These are phyloP conservation scores for Anoplolepis gracilipes DNA, from an alignment of 1,140 invertebrate species.

Conservation along the genomic window DNA sequence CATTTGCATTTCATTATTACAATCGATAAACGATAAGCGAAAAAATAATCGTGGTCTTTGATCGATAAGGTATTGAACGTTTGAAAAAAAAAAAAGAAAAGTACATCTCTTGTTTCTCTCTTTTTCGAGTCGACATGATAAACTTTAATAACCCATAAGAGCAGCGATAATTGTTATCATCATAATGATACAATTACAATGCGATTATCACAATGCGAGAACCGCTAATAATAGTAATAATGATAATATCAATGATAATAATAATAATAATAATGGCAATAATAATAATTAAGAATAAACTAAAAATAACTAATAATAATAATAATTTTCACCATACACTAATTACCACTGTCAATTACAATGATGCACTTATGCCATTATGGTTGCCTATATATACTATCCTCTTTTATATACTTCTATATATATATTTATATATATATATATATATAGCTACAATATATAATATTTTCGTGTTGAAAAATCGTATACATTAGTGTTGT, in stretches of 20 bases:
- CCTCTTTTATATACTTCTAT: slow-evolving; percentile 82
- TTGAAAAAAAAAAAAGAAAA: slow-evolving; percentile 51
- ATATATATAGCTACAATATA: slow-evolving; percentile 86
- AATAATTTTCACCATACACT: slow-evolving; percentile 65
- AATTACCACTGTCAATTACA: slow-evolving; percentile 82
- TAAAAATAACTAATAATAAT: slow-evolving; percentile 79
- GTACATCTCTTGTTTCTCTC: slow-evolving; percentile 65
- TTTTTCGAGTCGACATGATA: slow-evolving; percentile 69
- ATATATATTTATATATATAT: slow-evolving; percentile 55
- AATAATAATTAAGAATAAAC: slow-evolving; percentile 74
- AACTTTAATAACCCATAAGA: slow-evolving; percentile 79
- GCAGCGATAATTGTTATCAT: slow-evolving; percentile 60
- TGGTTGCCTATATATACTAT: slow-evolving; percentile 83
- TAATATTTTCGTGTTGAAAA: slow-evolving; percentile 86
- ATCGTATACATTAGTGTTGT: slow-evolving; percentile 86
- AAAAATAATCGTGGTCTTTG: slow-evolving; percentile 72
- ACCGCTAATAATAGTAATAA: slow-evolving; percentile 59
- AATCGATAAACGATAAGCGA: slow-evolving; percentile 55
- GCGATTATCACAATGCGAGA: slow-evolving; percentile 59
- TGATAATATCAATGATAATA: slow-evolving; percentile 66
- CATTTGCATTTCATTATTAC: slow-evolving; percentile 68
- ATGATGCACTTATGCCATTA: slow-evolving; percentile 83
- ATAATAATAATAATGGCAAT: slow-evolving; percentile 79
- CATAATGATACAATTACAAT: slow-evolving; percentile 67
- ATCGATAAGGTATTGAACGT: slow-evolving; percentile 42